Evolutionary conservation across 2,888 invertebrate genomes (phyloP).

Genomic region (Priocnemis perturbator): DNA sequence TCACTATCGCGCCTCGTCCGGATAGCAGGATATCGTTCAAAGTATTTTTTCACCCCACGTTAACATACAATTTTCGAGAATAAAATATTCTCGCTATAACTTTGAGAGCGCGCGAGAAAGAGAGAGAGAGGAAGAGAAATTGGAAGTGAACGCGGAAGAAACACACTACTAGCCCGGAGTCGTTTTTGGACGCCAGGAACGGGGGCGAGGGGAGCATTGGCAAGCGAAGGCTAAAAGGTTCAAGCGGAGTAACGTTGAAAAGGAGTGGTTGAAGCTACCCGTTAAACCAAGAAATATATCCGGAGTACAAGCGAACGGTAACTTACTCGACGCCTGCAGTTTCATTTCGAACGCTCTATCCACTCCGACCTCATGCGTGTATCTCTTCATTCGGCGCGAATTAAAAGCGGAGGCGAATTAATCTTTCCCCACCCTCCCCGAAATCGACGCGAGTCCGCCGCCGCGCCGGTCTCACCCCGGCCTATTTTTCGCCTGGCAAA

Average conservation of each 20-base stretch:
- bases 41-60: no score
- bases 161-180: conserved; percentile 20
- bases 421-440: background rate
- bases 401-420: background rate
- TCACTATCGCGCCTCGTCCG: no score
- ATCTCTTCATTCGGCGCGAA: conserved; percentile 6
- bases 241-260: conserved; percentile 36
- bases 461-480: no score
- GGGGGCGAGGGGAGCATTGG: conserved; percentile 24
- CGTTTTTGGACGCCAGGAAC: conserved; percentile 37
- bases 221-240: conserved; percentile 49
- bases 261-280: conserved; percentile 41
- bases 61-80: no score
- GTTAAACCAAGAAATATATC: conserved; percentile 50
- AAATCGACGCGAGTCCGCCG: no score
- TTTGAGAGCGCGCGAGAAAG: background rate
- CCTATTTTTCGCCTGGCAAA: no score
- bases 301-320: conserved; percentile 49
- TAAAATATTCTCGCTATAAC: no score
- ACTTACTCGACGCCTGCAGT: conserved; percentile 44
- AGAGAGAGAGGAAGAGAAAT: conserved; percentile 19
- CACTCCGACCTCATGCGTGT: background rate
- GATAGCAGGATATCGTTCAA: no score
- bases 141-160: conserved; percentile 23
- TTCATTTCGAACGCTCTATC: conserved; percentile 23